A percentile compares a stretch with the other conserved stretches of the same genome.
Evolutionary conservation across 2,113 vertebrate species (phyloP).

Genomic region (Cacatua alba): DNA sequence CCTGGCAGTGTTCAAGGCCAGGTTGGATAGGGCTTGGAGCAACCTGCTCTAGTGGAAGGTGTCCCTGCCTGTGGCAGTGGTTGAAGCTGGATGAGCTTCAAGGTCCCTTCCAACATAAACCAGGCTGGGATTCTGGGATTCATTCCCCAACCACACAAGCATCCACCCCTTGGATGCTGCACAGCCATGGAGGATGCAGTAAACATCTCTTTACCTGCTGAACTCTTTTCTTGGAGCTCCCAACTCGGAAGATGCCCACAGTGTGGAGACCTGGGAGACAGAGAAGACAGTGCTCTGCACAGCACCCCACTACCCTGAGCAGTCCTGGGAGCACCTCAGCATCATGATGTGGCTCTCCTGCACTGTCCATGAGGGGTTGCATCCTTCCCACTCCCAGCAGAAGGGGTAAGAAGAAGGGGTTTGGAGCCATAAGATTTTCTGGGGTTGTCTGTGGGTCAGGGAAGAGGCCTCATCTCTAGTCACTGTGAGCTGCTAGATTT

Average conservation of each 20-base stretch:
- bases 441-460: not conserved
- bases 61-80: not conserved
- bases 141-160: not conserved
- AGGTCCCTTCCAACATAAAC: no score
- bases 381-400: not conserved
- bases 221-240: conserved; percentile 89
- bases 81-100: not conserved
- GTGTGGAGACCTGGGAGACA: conserved; percentile 85
- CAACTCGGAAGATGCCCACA: conserved; percentile 89
- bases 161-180: not conserved
- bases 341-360: accelerated
- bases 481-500: not conserved
- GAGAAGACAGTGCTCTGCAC: not conserved
- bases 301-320: accelerated
- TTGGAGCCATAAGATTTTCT: not conserved
- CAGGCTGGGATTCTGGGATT: not conserved
- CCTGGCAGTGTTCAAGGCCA: not conserved
- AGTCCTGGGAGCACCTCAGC: not conserved
- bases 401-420: not conserved
- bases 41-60: not conserved
- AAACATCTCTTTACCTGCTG: conserved; percentile 77
- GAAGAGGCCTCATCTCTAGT: not conserved
- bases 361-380: not conserved
- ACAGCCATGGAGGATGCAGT: not conserved
- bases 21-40: not conserved